A percentile compares a stretch with the other conserved stretches of the same genome.
These are phyloP conservation scores for Pavo muticus DNA, from an alignment of 2,113 vertebrate species.

Conservation along the genomic window DNA sequence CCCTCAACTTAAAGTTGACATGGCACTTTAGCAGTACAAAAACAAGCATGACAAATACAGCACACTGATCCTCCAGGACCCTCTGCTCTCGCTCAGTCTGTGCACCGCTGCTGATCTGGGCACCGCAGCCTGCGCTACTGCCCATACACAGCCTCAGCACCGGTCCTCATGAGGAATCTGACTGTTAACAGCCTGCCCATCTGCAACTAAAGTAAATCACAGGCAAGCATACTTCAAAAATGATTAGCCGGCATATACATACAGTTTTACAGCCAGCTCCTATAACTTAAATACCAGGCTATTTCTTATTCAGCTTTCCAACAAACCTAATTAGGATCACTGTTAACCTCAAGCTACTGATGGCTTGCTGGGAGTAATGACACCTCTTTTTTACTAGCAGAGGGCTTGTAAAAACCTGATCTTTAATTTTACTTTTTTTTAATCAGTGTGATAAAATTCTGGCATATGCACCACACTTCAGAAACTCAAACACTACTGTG, in stretches of 20 bases:
- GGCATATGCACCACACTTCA: constrained; percentile 41
- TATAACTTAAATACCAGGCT: constrained; percentile 55
- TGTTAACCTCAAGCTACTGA: constrained; percentile 38
- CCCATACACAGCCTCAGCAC: background rate
- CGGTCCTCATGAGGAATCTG: background rate
- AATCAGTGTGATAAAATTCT: constrained; percentile 13
- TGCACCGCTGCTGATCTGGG: background rate
- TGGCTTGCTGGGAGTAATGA: background rate
- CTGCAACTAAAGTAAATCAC: background rate
- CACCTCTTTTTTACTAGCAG: constrained; percentile 21
- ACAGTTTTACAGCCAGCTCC: constrained; percentile 17
- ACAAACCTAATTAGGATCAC: constrained; percentile 36
- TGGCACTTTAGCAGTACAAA: background rate
- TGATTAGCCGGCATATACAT: constrained; percentile 17
- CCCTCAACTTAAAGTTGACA: background rate
- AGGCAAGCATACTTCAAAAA: constrained; percentile 37
- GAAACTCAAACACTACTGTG: constrained; percentile 39
- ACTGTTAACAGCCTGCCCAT: background rate
- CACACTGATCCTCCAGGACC: background rate
- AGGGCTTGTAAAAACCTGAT: constrained; percentile 46
- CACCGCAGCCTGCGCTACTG: background rate
- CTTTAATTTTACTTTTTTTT: constrained; percentile 55
- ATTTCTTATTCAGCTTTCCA: constrained; percentile 13
- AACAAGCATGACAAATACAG: constrained; percentile 32
- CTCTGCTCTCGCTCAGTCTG: background rate